These are phyloP conservation scores for Operophtera brumata DNA, from an alignment of 2,888 invertebrate genomes.

Conservation along the genomic window DNA sequence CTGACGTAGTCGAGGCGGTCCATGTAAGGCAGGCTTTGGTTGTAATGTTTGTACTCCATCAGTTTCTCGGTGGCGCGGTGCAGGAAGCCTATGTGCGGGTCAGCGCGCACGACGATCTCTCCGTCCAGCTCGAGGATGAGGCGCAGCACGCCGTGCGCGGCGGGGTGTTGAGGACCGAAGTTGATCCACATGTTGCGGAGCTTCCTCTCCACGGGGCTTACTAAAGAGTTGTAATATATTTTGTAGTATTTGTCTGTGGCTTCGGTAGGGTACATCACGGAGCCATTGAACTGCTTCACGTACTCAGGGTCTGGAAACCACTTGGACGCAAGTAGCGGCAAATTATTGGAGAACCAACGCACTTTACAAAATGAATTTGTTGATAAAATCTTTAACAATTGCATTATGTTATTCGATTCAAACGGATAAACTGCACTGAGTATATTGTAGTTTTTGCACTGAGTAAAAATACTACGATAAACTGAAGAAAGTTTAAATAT, in stretches of 20 bases:
- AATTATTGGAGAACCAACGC: slow-evolving; percentile 41
- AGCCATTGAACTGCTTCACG: slow-evolving; percentile 75
- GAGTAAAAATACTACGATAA: too few relatives aligned
- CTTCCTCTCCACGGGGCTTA: slow-evolving; percentile 77
- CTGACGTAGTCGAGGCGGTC: slow-evolving; percentile 94
- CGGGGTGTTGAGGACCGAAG: slow-evolving; percentile 95
- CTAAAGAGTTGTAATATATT: slow-evolving; percentile 55
- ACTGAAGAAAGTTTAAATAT: not conserved
- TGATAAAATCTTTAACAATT: slow-evolving; percentile 9
- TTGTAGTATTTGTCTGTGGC: slow-evolving; percentile 58
- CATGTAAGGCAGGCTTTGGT: slow-evolving; percentile 91
- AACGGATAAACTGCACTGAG: slow-evolving; percentile 6
- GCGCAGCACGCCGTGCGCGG: slow-evolving; percentile 93
- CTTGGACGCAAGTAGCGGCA: slow-evolving; percentile 44
- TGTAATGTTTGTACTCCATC: slow-evolving; percentile 93
- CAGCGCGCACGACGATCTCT: slow-evolving; percentile 88
- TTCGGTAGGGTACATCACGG: slow-evolving; percentile 80
- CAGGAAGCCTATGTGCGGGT: slow-evolving; percentile 92
- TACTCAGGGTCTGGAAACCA: slow-evolving; percentile 86
- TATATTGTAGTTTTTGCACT: too few relatives aligned
- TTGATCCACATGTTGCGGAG: slow-evolving; percentile 86
- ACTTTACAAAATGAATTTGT: slow-evolving; percentile 9
- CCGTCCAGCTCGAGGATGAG: slow-evolving; percentile 90
- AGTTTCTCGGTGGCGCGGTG: slow-evolving; percentile 95
- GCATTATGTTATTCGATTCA: slow-evolving; percentile 4